A percentile compares a stretch with the other conserved stretches of the same genome.
phyloP scores from a whole-genome alignment of 2,113 vertebrate species.

The Forbesichthys papilliferus region DNA sequence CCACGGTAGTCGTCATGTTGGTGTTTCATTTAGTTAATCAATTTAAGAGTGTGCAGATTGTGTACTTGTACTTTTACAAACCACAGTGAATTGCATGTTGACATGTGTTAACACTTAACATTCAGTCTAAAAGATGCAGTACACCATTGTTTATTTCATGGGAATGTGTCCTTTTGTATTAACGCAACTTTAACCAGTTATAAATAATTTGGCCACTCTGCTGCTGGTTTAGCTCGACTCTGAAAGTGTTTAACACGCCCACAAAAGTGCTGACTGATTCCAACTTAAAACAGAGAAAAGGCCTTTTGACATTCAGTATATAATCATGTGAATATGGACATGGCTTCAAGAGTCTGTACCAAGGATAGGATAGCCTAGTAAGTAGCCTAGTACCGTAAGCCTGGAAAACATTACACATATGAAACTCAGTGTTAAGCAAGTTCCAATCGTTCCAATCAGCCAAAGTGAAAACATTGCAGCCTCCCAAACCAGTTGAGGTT shows the following conservation, averaged over 20 bases:
- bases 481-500: too few species aligned
- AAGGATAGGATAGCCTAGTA: not conserved
- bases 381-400: not conserved
- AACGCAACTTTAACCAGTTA: too few species aligned
- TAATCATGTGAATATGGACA: too few species aligned
- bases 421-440: not conserved
- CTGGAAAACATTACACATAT: not conserved
- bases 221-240: not conserved
- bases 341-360: too few species aligned
- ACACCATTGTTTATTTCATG: not conserved
- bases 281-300: too few species aligned
- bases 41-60: not conserved
- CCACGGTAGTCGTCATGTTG: constrained; percentile 27
- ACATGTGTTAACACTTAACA: constrained; percentile 10
- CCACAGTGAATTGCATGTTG: constrained; percentile 16
- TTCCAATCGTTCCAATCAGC: too few species aligned
- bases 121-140: constrained; percentile 10
- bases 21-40: not conserved
- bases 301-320: too few species aligned
- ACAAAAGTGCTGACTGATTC: not conserved
- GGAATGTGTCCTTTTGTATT: not conserved
- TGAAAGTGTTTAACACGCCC: not conserved
- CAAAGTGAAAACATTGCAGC: too few species aligned
- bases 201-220: too few species aligned
- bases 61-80: not conserved